These are phyloP conservation scores for Melangyna quadrimaculata DNA, from an alignment of 2,888 invertebrate genomes.

Conservation along the genomic window DNA sequence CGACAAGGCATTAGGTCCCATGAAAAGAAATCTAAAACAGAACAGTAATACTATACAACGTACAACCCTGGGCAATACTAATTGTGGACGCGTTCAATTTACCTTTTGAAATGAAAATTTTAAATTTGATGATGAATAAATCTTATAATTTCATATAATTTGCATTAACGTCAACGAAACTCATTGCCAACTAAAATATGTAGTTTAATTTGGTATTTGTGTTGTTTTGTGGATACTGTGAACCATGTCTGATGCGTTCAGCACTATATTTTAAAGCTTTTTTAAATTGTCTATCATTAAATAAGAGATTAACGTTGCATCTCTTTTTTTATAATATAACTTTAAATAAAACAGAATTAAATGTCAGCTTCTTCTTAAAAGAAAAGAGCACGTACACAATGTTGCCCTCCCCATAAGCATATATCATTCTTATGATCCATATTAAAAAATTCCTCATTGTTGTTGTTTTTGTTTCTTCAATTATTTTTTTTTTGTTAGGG, in stretches of 20 bases:
- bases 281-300: not conserved
- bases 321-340: not conserved
- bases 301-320: not conserved
- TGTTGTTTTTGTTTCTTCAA: not conserved
- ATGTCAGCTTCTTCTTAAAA: not conserved
- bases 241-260: not conserved
- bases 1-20: too few relatives aligned
- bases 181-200: too few relatives aligned
- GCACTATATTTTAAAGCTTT: not conserved
- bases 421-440: not conserved
- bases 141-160: too few relatives aligned
- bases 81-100: too few relatives aligned
- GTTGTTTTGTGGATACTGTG: not conserved
- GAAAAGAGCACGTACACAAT: not conserved
- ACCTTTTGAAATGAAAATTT: too few relatives aligned
- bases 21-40: too few relatives aligned
- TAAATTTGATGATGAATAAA: too few relatives aligned
- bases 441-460: conserved; percentile 8
- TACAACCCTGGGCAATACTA: too few relatives aligned
- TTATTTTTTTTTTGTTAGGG: conserved; percentile 22
- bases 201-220: too few relatives aligned
- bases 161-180: too few relatives aligned
- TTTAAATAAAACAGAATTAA: not conserved
- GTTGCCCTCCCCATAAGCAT: not conserved
- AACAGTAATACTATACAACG: too few relatives aligned